These are phyloP conservation scores for Propithecus coquereli DNA, from an alignment of 2,113 vertebrate genomes.

Conservation along the genomic window DNA sequence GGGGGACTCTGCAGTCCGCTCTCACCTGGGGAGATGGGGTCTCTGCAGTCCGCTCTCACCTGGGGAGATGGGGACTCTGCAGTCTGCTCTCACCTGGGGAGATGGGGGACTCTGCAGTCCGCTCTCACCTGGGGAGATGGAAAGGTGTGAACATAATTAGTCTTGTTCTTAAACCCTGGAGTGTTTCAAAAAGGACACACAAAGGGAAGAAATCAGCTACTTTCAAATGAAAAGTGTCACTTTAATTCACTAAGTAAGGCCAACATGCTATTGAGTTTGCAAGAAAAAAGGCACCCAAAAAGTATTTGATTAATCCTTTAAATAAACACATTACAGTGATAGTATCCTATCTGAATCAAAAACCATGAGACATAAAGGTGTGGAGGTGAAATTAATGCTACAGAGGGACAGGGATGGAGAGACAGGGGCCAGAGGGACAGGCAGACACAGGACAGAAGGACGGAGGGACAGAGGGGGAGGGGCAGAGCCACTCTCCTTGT, in stretches of 20 bases:
- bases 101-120: too few relatives aligned
- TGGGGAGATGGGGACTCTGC: fast-evolving
- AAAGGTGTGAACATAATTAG: fast-evolving
- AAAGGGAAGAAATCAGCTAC: not conserved
- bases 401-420: not conserved
- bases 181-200: fast-evolving
- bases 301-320: not conserved
- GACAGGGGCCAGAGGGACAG: too few relatives aligned
- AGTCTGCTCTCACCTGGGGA: too few relatives aligned
- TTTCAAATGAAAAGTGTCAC: not conserved
- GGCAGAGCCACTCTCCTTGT: too few relatives aligned
- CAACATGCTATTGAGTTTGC: not conserved
- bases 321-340: too few relatives aligned
- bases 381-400: not conserved
- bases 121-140: too few relatives aligned
- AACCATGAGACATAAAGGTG: not conserved
- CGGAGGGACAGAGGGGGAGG: too few relatives aligned
- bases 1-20: too few relatives aligned
- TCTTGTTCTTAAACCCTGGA: too few relatives aligned
- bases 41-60: fast-evolving
- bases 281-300: not conserved
- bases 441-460: too few relatives aligned
- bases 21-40: too few relatives aligned
- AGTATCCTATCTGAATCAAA: fast-evolving
- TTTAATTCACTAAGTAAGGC: not conserved